These are phyloP conservation scores for Australoheros scitulus DNA, from an alignment of 2,113 vertebrate genomes.

Conservation along the genomic window DNA sequence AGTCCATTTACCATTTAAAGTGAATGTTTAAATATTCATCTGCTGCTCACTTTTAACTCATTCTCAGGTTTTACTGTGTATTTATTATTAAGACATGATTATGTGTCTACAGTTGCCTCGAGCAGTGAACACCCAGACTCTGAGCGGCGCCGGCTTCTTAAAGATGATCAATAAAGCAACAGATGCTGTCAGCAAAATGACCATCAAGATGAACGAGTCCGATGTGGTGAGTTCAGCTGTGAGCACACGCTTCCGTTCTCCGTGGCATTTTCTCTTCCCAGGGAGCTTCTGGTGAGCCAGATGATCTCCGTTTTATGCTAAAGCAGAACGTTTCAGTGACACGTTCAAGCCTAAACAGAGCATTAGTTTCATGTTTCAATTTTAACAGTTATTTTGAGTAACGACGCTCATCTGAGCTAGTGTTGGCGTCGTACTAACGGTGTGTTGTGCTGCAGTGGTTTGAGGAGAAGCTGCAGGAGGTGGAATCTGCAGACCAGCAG, in stretches of 20 bases:
- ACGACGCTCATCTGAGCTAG: not conserved
- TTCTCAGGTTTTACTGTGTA: not conserved
- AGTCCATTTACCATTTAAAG: too few species aligned
- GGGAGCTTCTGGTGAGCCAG: too few species aligned
- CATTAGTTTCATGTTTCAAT: not conserved
- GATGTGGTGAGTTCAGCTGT: conserved; percentile 86
- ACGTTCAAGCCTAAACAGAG: not conserved
- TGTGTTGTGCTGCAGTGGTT: conserved; percentile 88
- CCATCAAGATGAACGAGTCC: conserved; percentile 98
- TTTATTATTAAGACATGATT: not conserved
- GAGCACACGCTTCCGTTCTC: not conserved
- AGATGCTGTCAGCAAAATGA: conserved; percentile 98
- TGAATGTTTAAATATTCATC: not conserved
- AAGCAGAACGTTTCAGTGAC: not conserved
- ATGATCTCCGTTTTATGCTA: not conserved
- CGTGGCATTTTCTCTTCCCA: not conserved
- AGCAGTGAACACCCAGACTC: conserved; percentile 90
- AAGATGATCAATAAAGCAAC: conserved; percentile 98
- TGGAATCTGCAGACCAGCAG: conserved; percentile 93
- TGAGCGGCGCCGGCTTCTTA: conserved; percentile 96
- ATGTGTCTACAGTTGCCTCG: conserved; percentile 86
- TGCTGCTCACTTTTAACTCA: too few species aligned
- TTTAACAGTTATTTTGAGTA: not conserved
- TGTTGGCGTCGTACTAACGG: not conserved
- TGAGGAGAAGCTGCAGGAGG: conserved; percentile 97